Conservation (phyloP, 1,140 invertebrate species). For the Drosophila kurseongensis region DNA sequence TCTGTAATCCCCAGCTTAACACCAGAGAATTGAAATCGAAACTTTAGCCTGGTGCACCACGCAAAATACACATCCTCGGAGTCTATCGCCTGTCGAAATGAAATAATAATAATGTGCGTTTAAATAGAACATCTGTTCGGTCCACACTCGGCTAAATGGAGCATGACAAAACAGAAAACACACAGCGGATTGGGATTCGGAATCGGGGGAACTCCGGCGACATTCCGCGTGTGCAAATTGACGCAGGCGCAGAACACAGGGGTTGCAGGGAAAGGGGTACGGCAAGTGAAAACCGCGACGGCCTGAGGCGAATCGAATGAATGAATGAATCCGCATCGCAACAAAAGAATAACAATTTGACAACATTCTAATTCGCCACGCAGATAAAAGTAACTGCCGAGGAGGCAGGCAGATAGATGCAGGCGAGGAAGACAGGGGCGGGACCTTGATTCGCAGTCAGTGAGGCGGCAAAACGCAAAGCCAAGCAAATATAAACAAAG, state of each 20-base stretch:
- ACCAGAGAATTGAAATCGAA: neutral
- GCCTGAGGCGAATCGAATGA: slow-evolving; percentile 68
- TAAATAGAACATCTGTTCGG: slow-evolving; percentile 84
- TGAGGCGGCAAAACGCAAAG: slow-evolving; percentile 80
- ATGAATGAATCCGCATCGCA: slow-evolving; percentile 82
- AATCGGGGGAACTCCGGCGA: slow-evolving; percentile 27
- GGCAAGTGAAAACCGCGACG: slow-evolving; percentile 41
- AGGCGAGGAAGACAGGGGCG: slow-evolving; percentile 11
- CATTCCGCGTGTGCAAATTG: slow-evolving; percentile 45
- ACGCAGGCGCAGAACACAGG: slow-evolving; percentile 34
- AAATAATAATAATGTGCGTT: slow-evolving; percentile 84
- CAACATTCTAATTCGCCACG: slow-evolving; percentile 83
- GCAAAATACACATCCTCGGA: slow-evolving; percentile 50
- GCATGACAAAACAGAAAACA: slow-evolving; percentile 84
- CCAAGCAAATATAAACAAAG: slow-evolving; percentile 79
- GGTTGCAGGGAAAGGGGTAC: slow-evolving; percentile 30
- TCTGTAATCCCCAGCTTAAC: neutral
- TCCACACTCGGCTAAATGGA: slow-evolving; percentile 84
- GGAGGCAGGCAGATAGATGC: slow-evolving; percentile 4
- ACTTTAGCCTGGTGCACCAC: slow-evolving; percentile 49
- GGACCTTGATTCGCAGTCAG: slow-evolving; percentile 71
- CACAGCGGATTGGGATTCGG: slow-evolving; percentile 37
- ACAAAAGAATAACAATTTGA: slow-evolving; percentile 84
- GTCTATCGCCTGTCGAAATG: slow-evolving; percentile 73
- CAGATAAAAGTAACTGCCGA: slow-evolving; percentile 79